Evolutionary conservation across 2,113 vertebrate genomes (phyloP).

Genomic region (Pituophis catenifer): DNA sequence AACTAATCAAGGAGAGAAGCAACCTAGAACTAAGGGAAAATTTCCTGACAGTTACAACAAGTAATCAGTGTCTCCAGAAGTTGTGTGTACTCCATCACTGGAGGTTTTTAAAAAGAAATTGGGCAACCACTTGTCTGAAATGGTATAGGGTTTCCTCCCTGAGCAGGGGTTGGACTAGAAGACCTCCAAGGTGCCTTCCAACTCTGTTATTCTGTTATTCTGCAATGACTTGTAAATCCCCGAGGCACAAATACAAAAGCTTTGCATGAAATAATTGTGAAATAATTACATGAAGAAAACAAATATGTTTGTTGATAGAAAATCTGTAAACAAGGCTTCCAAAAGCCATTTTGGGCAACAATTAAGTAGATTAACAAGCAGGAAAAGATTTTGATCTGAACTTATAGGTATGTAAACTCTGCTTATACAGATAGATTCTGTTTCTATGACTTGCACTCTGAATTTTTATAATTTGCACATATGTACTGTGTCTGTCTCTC

Average conservation of each 20-base stretch:
- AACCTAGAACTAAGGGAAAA: too few species aligned
- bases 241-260: conserved; percentile 31
- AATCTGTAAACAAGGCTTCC: neutral
- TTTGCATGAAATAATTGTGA: conserved; percentile 5
- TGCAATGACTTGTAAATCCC: conserved; percentile 4
- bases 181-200: neutral
- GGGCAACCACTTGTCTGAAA: too few species aligned
- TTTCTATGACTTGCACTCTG: neutral
- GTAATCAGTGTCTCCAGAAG: too few species aligned
- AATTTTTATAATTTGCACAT: neutral
- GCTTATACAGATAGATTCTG: neutral
- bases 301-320: neutral
- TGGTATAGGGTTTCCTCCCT: too few species aligned
- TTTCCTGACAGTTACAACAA: too few species aligned
- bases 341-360: neutral
- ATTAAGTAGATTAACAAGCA: neutral
- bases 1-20: too few species aligned
- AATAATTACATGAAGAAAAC: neutral
- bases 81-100: too few species aligned
- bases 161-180: too few species aligned
- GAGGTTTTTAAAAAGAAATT: too few species aligned
- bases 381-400: neutral
- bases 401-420: neutral
- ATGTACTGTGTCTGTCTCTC: neutral
- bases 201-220: conserved; percentile 2